These are phyloP conservation scores for Alentia gelatinosa DNA, from an alignment of 2,888 invertebrate genomes.

Conservation along the genomic window DNA sequence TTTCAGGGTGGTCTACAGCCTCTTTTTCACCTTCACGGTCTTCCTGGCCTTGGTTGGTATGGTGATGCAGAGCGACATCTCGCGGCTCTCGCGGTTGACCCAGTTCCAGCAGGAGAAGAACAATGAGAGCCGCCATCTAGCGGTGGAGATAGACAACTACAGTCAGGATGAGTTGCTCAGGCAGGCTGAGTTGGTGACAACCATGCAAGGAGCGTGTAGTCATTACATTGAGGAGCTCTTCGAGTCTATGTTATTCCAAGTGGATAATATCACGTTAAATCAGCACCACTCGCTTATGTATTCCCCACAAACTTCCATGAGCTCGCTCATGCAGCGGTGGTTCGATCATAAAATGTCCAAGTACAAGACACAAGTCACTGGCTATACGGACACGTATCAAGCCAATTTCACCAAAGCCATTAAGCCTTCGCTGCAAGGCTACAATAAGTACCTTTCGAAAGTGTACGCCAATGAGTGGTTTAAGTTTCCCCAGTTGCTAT, in stretches of 20 bases:
- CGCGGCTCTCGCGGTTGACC: slow-evolving; percentile 22
- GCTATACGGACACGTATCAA: slow-evolving; percentile 57
- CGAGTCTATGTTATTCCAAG: slow-evolving; percentile 53
- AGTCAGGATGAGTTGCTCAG: slow-evolving; percentile 53
- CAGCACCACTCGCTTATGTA: slow-evolving; percentile 51
- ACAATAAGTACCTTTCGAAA: slow-evolving; percentile 70
- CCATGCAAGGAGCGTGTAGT: slow-evolving; percentile 55
- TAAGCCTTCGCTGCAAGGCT: slow-evolving; percentile 61
- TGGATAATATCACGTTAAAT: slow-evolving; percentile 53
- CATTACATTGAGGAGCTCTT: slow-evolving; percentile 57
- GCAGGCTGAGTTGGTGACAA: slow-evolving; percentile 54
- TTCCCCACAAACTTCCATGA: slow-evolving; percentile 58
- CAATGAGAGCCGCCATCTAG: slow-evolving; percentile 47
- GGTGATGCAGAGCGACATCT: slow-evolving; percentile 44
- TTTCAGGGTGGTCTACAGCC: slow-evolving; percentile 55
- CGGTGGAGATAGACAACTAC: slow-evolving; percentile 41
- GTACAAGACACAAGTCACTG: slow-evolving; percentile 39
- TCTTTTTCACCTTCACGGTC: slow-evolving; percentile 59
- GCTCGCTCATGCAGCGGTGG: slow-evolving; percentile 59
- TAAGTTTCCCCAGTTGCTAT: slow-evolving; percentile 69
- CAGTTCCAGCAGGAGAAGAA: slow-evolving; percentile 49
- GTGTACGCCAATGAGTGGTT: slow-evolving; percentile 74
- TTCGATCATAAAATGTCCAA: slow-evolving; percentile 43
- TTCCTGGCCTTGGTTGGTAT: slow-evolving; percentile 39
- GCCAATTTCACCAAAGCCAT: slow-evolving; percentile 42